Evolutionary conservation across 2,797 vertebrate species (phyloP), one percentile per base, ranked within the genome.

Genomic region (Chloroceryle inda): DNA sequence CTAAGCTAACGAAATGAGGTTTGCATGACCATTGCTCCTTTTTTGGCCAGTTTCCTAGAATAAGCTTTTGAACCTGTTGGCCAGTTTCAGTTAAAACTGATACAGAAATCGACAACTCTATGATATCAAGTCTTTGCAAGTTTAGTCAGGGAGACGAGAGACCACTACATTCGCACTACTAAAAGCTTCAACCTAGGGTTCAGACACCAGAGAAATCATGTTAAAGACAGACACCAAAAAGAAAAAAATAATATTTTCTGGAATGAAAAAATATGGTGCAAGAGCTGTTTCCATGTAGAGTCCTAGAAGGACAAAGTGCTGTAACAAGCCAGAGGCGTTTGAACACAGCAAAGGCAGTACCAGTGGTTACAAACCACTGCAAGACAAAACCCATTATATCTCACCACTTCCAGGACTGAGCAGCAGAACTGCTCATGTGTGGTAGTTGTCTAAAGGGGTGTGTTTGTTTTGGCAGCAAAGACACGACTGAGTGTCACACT

Each of bases 121-220:
- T 76, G 55, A 63, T 26, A 76, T 24, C 50, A 52, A 64, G 44
- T 33, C 27, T 81, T 58, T 49, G 23, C 31, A 58, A 63, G 53
- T 42, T 55, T 29, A 88, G 38, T 55, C 67, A 78, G 61, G 21
- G n/a, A 47, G 45, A 55, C 23, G 52, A 53, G 62, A 83, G 27
- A 38, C n/a, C 1, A 0, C 15, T 61, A 55, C 42, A 55, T 47
- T 5, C 44, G 42, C 38, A 38, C 58, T 24, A 27, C 21, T 58
- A 21, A 62, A 90, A 92, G 16, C 31, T n/a, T 68, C 18, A 17
- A 0, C 59, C 11, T 33, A 0, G 0, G 19, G 15, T 58, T 94
- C 40, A 86, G 33, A 20, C 10, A 71, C 11, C 33, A 77, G 53
- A 80, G 26, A 40, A 92, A 56, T 83, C 37, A 52, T 0, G 3